Base-by-base conservation (phyloP, 1,140 invertebrate genomes). In the Pseudomyrmex flavicornis region DNA sequence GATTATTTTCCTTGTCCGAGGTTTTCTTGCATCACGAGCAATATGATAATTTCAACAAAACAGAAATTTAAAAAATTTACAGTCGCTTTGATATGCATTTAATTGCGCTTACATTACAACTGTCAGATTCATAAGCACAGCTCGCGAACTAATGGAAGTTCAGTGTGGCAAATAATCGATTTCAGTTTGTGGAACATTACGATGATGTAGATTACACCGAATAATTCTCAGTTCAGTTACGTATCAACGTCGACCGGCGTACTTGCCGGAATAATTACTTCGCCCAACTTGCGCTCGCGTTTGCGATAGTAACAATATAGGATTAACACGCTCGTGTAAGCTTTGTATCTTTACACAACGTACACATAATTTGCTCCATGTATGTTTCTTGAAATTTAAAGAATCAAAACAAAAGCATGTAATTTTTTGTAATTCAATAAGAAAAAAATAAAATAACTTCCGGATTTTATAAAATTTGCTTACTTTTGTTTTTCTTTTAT, bases 131-230 rank as follows among this genome's bases (percentile, higher is more conserved):
- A 84, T 80, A 84, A 88, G 80, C 69, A 88, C 85, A 84, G 82
- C 72, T 50, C 85, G 74, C 58, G 73, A 58, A 69, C 74, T 87
- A 86, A 87, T 87, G 82, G 85, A 88, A 88, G 85, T 87, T 88
- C 86, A 88, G 87, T 74, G 86, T 69, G 86, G 86, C 86, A 88
- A 88, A 88, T 87, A 88, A 88, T 88, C 74, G 82, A 88, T 88
- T 88, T 69, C 82, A 70, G 50, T 48, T 79, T 56, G 44, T 50
- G 85, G 59, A n/a, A 59, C 58, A 79, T 86, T 76, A 52, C 65
- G 59, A 62, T 66, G 85, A 70, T 59, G 86, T 84, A 87, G 83
- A 88, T 88, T 88, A 88, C 85, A 79, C 35, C 85, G 86, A 88
- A 87, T 88, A 88, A 88, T 88, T 70, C 82, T 87, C 86, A 76